These are phyloP conservation scores for Mormyrus iriodes DNA, from an alignment of 2,113 vertebrate genomes.

Conservation along the genomic window DNA sequence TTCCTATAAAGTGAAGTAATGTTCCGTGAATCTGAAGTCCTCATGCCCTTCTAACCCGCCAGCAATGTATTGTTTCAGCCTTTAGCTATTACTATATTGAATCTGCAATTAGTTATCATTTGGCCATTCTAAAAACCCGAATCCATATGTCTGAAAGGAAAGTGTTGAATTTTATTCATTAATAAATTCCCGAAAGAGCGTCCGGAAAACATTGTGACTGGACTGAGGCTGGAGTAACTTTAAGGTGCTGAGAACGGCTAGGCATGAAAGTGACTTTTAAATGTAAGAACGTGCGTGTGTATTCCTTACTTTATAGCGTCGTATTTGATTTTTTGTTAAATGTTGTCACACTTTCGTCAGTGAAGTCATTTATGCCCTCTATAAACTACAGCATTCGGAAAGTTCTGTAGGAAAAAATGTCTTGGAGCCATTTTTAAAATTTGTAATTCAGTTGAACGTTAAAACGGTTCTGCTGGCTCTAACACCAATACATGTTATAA, in stretches of 20 bases:
- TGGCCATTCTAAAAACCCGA: neutral
- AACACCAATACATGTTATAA: neutral
- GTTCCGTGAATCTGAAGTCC: neutral
- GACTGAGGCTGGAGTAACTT: neutral
- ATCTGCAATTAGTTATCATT: slow-evolving; percentile 14
- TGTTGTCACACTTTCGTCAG: neutral
- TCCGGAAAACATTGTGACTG: neutral
- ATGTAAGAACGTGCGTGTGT: neutral
- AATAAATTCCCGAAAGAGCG: neutral
- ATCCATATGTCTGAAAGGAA: neutral
- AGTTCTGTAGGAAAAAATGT: neutral
- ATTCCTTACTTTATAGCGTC: neutral
- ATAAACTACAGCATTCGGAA: neutral
- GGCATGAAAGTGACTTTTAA: neutral
- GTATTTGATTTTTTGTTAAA: neutral
- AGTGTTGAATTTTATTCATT: neutral
- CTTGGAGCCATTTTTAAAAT: neutral
- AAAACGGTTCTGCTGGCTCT: neutral
- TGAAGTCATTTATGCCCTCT: neutral
- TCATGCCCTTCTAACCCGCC: neutral
- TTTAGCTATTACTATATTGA: slow-evolving; percentile 8
- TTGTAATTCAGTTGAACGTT: neutral
- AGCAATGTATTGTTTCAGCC: neutral
- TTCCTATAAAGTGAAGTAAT: neutral
- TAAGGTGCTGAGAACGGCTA: neutral